Conservation (phyloP, 2,888 invertebrate genomes). For the Strigamia transsilvanica region DNA sequence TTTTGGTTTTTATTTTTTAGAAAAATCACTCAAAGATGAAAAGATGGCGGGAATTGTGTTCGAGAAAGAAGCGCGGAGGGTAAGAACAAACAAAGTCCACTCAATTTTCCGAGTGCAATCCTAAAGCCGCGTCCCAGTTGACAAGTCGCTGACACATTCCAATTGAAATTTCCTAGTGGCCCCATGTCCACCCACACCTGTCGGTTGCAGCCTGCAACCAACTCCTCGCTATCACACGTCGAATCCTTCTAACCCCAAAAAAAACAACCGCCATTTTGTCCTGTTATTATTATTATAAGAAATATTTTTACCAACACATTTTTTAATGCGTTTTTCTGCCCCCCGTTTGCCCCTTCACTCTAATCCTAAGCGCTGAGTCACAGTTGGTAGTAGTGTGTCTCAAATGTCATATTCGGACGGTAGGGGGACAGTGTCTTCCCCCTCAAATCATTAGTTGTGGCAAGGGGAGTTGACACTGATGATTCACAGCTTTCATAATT, state of each 20-base stretch:
- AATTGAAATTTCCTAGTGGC: constrained; percentile 15
- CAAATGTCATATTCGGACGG: constrained; percentile 9
- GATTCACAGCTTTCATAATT: constrained; percentile 20
- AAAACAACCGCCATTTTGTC: not conserved
- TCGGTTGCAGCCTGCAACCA: not conserved
- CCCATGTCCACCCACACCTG: constrained; percentile 20
- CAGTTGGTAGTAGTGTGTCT: not conserved
- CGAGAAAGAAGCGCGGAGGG: not conserved
- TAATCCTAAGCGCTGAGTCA: not conserved
- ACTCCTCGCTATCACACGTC: not conserved
- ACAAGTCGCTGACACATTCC: constrained; percentile 20
- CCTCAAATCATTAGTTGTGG: constrained; percentile 2
- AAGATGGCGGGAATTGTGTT: constrained; percentile 20
- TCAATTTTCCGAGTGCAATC: constrained; percentile 20
- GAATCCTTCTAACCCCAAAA: constrained; percentile 14
- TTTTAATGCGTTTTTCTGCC: not conserved
- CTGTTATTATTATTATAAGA: too few relatives aligned
- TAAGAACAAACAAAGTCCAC: constrained; percentile 20
- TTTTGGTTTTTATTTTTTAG: too few relatives aligned
- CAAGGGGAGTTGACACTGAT: not conserved
- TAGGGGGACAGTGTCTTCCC: not conserved
- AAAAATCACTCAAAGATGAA: not conserved
- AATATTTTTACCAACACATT: too few relatives aligned
- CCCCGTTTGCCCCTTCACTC: not conserved
- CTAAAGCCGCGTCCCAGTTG: constrained; percentile 20